Base-by-base conservation (phyloP, 2,113 vertebrate genomes). In the Opisthocomus hoazin region DNA sequence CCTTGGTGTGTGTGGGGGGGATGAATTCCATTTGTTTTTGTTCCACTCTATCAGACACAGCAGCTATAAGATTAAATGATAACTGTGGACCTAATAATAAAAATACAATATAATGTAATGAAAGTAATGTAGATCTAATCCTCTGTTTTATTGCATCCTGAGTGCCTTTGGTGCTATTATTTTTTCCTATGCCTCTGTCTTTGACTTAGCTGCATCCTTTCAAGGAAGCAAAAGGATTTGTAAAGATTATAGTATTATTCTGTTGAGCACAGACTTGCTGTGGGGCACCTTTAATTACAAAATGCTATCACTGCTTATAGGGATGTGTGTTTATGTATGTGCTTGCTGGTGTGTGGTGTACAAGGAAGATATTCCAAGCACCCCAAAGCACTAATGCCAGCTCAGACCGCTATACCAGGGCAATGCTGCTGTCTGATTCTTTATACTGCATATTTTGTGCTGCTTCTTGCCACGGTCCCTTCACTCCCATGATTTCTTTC, bases 261-360 rank as follows among this genome's bases (percentile, higher is more conserved):
- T 95, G 98, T 96, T 92, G 94, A 96, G 97, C 96, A 80, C 96
- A 89, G 96, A 87, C 93, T 97, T 96, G 98, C 97, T 98, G 98
- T 93, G 87, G 97, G 98, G 97, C 98, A 98, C 94, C 98, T 98
- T 98, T 98, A 98, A 99, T 99, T 98, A 98, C 97, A 98, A 97
- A 98, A 97, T 43, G 93, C 87, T 97, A 97, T 98, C 96, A 63
- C 87, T 97, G 93, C 95, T 97, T 97, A 91, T 97, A 98, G 97
- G 97, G 87, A 81, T 82, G 74, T 41, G 88, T 56, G 37, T 89
- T 87, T 50, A 64, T 93, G 1, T 27, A 60, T 15, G 63, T 41
- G 53, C 3, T 3, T 91, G 56, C 57, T n/a, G 61, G 48, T 34
- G 65, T 61, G 63, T 80, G 74, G 87, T 89, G 94, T 51, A 73